These are phyloP conservation scores for Dipodomys merriami DNA, from an alignment of 2,113 vertebrate genomes.

Conservation along the genomic window DNA sequence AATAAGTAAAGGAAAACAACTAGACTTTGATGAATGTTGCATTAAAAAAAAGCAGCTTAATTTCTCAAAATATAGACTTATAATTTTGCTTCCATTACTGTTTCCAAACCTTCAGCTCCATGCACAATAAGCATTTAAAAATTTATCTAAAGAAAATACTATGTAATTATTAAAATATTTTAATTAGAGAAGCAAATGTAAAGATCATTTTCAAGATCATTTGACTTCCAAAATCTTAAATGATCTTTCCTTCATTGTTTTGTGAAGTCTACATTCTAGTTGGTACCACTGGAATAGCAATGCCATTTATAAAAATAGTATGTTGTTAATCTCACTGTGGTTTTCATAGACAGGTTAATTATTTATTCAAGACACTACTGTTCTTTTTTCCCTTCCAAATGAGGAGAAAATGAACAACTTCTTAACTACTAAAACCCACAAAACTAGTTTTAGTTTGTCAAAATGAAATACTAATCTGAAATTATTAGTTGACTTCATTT, in stretches of 20 bases:
- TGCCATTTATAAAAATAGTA: background rate
- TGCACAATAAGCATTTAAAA: slow-evolving; percentile 12
- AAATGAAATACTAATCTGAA: slow-evolving; percentile 30
- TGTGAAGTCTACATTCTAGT: slow-evolving; percentile 27
- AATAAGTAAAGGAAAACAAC: slow-evolving; percentile 88
- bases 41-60: background rate
- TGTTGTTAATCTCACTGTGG: background rate
- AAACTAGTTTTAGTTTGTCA: slow-evolving; percentile 12
- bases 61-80: background rate
- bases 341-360: background rate
- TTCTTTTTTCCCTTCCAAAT: background rate
- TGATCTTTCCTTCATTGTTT: background rate
- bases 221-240: slow-evolving; percentile 22
- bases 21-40: background rate
- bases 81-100: slow-evolving; percentile 9
- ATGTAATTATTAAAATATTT: background rate
- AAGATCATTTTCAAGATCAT: background rate
- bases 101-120: slow-evolving; percentile 20
- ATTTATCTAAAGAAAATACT: slow-evolving; percentile 30
- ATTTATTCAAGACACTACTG: background rate
- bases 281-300: slow-evolving; percentile 9
- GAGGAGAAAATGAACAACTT: background rate
- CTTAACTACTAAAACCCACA: slow-evolving; percentile 10
- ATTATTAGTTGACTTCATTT: background rate
- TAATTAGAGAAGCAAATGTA: background rate